A percentile compares a stretch with the other conserved stretches of the same genome.
These are phyloP conservation scores for Hanleya hanleyi DNA, from an alignment of 2,888 invertebrate genomes.

Conservation along the genomic window DNA sequence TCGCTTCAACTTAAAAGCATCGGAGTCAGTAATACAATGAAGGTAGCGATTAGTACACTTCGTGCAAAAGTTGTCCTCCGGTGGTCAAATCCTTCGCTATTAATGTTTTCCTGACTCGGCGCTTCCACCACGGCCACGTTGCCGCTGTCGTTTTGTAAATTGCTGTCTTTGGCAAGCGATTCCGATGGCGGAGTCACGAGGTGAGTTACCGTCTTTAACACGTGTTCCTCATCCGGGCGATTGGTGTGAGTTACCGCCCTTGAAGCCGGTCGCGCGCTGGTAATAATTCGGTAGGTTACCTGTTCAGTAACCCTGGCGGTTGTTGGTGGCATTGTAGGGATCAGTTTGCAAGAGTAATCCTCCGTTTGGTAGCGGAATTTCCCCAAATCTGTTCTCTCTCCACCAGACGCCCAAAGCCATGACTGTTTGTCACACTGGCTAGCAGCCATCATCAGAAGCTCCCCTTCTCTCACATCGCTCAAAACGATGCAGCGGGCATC, in stretches of 20 bases:
- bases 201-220: not conserved
- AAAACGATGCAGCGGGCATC: slow-evolving; percentile 55
- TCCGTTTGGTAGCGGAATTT: slow-evolving; percentile 42
- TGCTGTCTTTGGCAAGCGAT: not conserved
- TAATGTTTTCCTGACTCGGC: not conserved
- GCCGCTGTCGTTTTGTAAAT: not conserved
- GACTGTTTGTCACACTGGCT: slow-evolving; percentile 55
- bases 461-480: slow-evolving; percentile 43
- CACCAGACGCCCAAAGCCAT: slow-evolving; percentile 48
- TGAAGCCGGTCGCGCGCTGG: not conserved
- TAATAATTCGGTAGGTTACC: not conserved
- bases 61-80: no score
- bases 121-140: not conserved
- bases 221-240: not conserved
- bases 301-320: not conserved
- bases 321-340: slow-evolving; percentile 26
- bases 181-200: not conserved
- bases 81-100: no score
- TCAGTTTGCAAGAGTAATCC: slow-evolving; percentile 43
- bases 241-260: not conserved
- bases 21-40: no score
- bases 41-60: no score
- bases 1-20: no score
- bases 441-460: slow-evolving; percentile 45
- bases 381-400: slow-evolving; percentile 42